Conservation (phyloP, 2,113 vertebrate genomes). For the Atrichornis clamosus region DNA sequence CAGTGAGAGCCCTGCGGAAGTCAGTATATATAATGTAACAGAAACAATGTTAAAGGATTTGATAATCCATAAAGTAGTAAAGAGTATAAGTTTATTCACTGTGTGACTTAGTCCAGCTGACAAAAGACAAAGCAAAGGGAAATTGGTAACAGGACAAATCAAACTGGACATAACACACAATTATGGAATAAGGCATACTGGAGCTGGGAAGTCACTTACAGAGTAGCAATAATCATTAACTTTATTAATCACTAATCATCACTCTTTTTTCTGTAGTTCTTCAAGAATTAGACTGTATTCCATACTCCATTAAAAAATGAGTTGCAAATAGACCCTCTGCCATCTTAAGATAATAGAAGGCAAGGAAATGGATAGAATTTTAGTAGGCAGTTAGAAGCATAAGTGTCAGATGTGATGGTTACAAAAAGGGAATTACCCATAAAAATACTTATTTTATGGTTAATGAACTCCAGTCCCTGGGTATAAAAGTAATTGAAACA, state of each 20-base stretch:
- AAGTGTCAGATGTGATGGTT: background rate
- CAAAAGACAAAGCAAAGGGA: background rate
- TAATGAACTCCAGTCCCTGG: background rate
- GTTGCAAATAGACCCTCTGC: background rate
- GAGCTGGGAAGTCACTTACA: background rate
- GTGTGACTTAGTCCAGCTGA: background rate
- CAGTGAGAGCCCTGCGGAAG: background rate
- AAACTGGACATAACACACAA: background rate
- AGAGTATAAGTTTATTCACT: background rate
- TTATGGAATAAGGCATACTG: background rate
- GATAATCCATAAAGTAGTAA: background rate
- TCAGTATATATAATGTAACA: background rate
- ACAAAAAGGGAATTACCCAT: background rate
- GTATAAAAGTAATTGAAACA: background rate
- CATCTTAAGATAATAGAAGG: background rate
- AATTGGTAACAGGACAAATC: background rate
- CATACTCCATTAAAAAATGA: background rate
- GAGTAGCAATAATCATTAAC: background rate
- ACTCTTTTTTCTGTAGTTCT: background rate
- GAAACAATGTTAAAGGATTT: background rate
- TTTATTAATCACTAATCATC: background rate
- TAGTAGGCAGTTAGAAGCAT: background rate
- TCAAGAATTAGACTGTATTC: background rate
- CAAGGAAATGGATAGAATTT: background rate
- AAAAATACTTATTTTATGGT: background rate